Conservation (phyloP, 2,113 vertebrate species). For the Rhynchopsitta pachyrhyncha region DNA sequence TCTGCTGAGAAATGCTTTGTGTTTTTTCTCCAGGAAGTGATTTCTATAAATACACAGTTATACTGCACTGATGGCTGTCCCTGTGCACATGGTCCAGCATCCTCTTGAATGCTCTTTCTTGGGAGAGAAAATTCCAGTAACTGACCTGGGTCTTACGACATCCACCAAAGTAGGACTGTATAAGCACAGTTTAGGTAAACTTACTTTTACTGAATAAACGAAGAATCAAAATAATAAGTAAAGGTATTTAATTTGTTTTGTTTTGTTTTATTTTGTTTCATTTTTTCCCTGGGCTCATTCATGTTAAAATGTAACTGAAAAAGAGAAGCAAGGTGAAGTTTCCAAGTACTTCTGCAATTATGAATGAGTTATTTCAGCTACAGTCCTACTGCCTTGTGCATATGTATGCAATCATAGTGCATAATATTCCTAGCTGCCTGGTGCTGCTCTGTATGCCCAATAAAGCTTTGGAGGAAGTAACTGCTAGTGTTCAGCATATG, state of each 20-base stretch:
- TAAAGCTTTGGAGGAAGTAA: neutral
- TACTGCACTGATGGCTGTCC: fast-evolving
- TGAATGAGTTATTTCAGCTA: neutral
- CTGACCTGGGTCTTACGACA: neutral
- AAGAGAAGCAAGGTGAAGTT: neutral
- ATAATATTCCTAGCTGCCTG: neutral
- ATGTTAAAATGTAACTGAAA: neutral
- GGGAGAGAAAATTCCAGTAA: neutral
- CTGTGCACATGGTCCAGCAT: too few species aligned
- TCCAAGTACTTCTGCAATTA: neutral
- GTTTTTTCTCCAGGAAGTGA: neutral
- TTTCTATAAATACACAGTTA: neutral
- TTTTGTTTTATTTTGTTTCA: neutral
- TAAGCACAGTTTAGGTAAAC: neutral
- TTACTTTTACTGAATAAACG: neutral
- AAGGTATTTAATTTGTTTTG: neutral
- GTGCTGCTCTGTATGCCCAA: neutral
- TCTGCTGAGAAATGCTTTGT: neutral
- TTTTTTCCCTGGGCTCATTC: neutral
- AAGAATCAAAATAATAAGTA: neutral
- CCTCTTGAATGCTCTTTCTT: fast-evolving
- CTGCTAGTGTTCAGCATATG: conserved; percentile 2
- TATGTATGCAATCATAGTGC: neutral
- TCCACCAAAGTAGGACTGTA: too few species aligned
- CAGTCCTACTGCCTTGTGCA: neutral